Conservation (phyloP, 2,888 invertebrate genomes). For the Netelia melanura region DNA sequence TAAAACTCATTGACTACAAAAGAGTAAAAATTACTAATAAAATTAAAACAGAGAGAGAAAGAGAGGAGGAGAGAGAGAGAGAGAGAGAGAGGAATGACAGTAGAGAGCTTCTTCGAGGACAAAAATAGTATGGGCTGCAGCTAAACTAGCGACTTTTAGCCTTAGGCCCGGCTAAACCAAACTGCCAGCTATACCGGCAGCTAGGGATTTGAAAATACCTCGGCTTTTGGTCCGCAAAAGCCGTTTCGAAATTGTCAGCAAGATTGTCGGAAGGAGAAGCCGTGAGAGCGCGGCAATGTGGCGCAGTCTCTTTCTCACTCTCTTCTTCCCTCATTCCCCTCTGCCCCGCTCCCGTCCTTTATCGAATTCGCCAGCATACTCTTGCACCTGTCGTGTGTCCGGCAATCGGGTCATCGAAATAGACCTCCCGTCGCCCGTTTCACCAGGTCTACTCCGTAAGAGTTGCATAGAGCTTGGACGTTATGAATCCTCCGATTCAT, state of each 20-base stretch:
- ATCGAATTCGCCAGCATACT: constrained; percentile 68
- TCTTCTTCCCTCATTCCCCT: neutral
- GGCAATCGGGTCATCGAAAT: constrained; percentile 74
- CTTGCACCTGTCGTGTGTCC: constrained; percentile 76
- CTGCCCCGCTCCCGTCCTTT: constrained; percentile 39
- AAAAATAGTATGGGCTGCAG: constrained; percentile 65
- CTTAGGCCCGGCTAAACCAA: constrained; percentile 67
- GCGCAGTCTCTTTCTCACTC: constrained; percentile 17
- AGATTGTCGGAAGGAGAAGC: constrained; percentile 67
- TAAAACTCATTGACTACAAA: neutral
- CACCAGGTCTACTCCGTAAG: neutral
- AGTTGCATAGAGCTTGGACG: constrained; percentile 15
- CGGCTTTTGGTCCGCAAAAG: constrained; percentile 72
- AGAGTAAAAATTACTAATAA: neutral
- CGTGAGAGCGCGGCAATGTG: constrained; percentile 5
- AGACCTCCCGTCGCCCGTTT: constrained; percentile 67
- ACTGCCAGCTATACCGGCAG: constrained; percentile 70
- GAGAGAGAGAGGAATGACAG: constrained; percentile 61
- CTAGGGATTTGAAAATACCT: constrained; percentile 78
- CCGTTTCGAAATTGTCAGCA: constrained; percentile 75
- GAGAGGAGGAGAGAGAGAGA: constrained; percentile 25
- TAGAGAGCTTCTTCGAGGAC: constrained; percentile 63
- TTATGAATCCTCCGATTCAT: neutral
- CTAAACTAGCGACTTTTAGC: constrained; percentile 60
- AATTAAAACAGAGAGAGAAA: constrained; percentile 5